Percentiles rank a stretch among this genome's conserved stretches.
Conservation (phyloP, 2,888 invertebrate species). For the Ectropis crepuscularia region DNA sequence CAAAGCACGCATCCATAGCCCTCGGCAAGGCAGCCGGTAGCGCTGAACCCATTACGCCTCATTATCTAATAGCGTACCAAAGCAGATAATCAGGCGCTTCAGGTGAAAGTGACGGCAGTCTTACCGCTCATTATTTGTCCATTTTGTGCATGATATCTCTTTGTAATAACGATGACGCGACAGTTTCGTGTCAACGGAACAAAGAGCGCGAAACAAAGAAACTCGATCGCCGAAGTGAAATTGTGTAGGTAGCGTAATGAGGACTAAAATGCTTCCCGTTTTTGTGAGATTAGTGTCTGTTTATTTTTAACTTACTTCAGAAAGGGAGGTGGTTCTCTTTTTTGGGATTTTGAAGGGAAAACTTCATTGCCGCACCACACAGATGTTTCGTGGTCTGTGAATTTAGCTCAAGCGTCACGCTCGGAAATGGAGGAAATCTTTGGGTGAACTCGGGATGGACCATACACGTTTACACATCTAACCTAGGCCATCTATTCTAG, state of each 20-base stretch:
- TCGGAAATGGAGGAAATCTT: too few relatives aligned
- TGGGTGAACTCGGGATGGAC: too few relatives aligned
- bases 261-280: slow-evolving; percentile 1
- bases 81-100: slow-evolving; percentile 25
- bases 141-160: slow-evolving; percentile 41
- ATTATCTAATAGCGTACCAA: slow-evolving; percentile 26
- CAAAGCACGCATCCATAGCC: not conserved
- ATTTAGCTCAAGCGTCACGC: too few relatives aligned
- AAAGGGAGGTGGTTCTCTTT: not conserved
- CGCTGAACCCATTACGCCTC: slow-evolving; percentile 16
- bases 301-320: not conserved
- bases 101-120: slow-evolving; percentile 41
- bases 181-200: slow-evolving; percentile 36
- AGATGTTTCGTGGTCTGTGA: too few relatives aligned
- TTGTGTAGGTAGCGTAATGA: slow-evolving; percentile 1
- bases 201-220: slow-evolving; percentile 33
- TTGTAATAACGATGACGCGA: slow-evolving; percentile 35
- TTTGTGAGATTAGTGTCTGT: not conserved
- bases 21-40: slow-evolving; percentile 8
- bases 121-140: slow-evolving; percentile 41
- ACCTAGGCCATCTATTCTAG: too few relatives aligned
- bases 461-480: too few relatives aligned
- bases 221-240: slow-evolving; percentile 1
- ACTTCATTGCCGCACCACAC: too few relatives aligned
- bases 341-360: too few relatives aligned